phyloP scores from a whole-genome alignment of 2,113 vertebrate species.

The Nipponia nippon region DNA sequence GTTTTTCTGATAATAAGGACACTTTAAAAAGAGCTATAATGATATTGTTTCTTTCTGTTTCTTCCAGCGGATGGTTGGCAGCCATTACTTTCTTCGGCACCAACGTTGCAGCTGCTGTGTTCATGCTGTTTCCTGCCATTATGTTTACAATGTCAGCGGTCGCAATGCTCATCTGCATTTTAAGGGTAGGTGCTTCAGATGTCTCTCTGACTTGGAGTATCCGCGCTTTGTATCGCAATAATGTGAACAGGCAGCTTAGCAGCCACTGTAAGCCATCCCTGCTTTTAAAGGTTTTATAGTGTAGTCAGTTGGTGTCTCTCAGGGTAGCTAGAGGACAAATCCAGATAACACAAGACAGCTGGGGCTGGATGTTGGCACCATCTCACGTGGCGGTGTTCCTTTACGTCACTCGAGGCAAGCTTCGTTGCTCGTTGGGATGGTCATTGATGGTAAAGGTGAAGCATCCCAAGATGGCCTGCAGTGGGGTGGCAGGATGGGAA shows the following conservation, averaged over 20 bases:
- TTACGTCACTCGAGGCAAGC: neutral
- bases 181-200: conserved; percentile 78
- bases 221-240: neutral
- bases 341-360: neutral
- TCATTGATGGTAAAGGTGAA: neutral
- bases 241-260: neutral
- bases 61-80: conserved; percentile 87
- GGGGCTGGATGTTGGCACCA: neutral
- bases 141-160: conserved; percentile 84
- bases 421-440: neutral
- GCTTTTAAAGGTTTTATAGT: neutral
- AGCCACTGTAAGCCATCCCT: neutral
- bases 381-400: neutral
- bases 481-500: neutral
- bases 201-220: neutral
- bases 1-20: neutral
- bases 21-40: neutral
- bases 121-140: conserved; percentile 89
- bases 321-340: neutral
- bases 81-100: conserved; percentile 79
- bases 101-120: conserved; percentile 80
- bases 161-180: conserved; percentile 79
- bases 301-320: neutral
- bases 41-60: neutral
- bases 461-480: neutral